Conservation (phyloP, 2,888 invertebrate species). For the Microdon myrmicae region DNA sequence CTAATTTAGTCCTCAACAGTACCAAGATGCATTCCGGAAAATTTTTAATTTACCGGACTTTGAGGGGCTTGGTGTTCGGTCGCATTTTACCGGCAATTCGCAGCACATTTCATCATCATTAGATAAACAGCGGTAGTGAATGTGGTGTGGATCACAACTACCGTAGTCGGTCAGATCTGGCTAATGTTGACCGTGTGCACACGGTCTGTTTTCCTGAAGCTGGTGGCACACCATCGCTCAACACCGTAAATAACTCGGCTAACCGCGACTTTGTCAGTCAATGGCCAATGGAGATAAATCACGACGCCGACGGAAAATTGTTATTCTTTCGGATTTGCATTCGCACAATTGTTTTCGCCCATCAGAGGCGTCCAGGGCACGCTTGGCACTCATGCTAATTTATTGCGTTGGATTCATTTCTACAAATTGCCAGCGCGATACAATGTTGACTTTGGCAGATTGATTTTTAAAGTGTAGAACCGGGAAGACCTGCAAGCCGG, state of each 20-base stretch:
- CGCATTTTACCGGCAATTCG: constrained; percentile 18
- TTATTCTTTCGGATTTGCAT: constrained; percentile 24
- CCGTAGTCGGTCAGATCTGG: constrained; percentile 49
- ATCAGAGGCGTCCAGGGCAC: neutral
- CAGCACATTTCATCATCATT: constrained; percentile 39
- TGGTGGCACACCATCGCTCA: no score
- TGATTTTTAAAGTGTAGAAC: constrained; percentile 27
- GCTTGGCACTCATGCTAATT: constrained; percentile 47
- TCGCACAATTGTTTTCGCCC: constrained; percentile 20
- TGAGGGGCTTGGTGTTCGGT: neutral
- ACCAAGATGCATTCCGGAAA: constrained; percentile 30
- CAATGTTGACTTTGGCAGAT: constrained; percentile 39
- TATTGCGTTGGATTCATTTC: constrained; percentile 33
- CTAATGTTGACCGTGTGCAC: constrained; percentile 29
- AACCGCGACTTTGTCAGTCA: constrained; percentile 52
- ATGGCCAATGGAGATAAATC: constrained; percentile 47
- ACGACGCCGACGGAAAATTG: constrained; percentile 32
- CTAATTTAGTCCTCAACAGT: constrained; percentile 31
- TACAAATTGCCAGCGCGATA: constrained; percentile 43
- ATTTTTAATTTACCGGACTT: constrained; percentile 36
- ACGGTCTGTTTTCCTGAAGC: constrained; percentile 12
- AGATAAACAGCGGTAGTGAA: constrained; percentile 41
- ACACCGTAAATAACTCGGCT: constrained; percentile 49
- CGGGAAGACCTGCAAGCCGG: constrained; percentile 43
- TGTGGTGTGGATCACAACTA: constrained; percentile 46